A percentile compares a stretch with the other conserved stretches of the same genome.
Evolutionary conservation across 2,888 invertebrate species (phyloP).

Genomic region (Eueremaeus valkanovi): DNA sequence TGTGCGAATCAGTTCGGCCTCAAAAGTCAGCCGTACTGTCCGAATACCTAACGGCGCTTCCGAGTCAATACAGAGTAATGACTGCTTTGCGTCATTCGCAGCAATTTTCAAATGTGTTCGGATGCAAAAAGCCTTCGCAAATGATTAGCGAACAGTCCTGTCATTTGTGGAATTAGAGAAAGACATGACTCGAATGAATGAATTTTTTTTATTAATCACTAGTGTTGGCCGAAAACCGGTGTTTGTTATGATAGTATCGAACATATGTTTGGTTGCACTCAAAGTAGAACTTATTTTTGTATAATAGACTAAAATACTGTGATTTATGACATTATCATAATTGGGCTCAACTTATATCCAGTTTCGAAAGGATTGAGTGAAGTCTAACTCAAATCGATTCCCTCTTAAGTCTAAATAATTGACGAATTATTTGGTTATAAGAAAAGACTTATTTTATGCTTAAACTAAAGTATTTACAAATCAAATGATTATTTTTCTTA

Average conservation of each 20-base stretch:
- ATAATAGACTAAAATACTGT: no score
- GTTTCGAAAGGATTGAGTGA: not conserved
- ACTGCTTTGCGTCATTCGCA: conserved; percentile 42
- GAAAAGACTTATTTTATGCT: not conserved
- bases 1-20: conserved; percentile 44
- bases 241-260: not conserved
- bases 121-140: conserved; percentile 57
- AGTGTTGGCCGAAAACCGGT: not conserved
- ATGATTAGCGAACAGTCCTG: not conserved
- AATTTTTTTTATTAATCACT: no score
- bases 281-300: not conserved
- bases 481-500: not conserved
- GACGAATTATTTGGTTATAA: not conserved
- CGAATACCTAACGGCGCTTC: conserved; percentile 40
- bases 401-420: not conserved
- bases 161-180: not conserved
- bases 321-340: no score
- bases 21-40: conserved; percentile 40
- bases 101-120: conserved; percentile 67
- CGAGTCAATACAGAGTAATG: conserved; percentile 43
- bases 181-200: not conserved
- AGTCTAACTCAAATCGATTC: not conserved
- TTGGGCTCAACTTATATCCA: no score
- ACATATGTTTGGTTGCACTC: not conserved
- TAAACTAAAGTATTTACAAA: not conserved